Percentiles rank a stretch among this genome's conserved stretches.
Conservation (phyloP, 2,113 vertebrate genomes). For the Oreocharis arfaki region DNA sequence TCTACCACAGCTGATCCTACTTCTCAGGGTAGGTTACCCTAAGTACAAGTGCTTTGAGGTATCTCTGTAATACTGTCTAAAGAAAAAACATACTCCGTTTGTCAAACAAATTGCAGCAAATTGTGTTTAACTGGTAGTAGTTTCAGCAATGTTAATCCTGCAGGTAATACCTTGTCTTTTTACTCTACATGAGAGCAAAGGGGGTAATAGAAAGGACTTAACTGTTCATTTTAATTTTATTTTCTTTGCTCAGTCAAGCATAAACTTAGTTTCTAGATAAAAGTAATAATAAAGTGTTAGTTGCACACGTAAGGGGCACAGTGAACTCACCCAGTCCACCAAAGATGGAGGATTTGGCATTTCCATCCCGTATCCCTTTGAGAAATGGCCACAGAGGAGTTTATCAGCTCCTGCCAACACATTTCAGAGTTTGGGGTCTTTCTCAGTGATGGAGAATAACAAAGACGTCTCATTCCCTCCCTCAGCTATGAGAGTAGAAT, state of each 20-base stretch:
- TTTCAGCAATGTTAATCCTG: neutral
- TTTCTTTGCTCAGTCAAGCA: neutral
- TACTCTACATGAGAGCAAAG: neutral
- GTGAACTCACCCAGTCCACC: neutral
- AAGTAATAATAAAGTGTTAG: neutral
- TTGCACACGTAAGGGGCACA: fast-evolving
- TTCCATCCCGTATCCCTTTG: neutral
- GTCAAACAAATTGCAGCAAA: neutral
- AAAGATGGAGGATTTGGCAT: neutral
- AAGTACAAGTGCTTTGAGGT: neutral
- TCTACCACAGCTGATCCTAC: neutral
- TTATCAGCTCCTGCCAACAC: fast-evolving
- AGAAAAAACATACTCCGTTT: neutral
- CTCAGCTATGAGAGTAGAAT: neutral
- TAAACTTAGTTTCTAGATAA: neutral
- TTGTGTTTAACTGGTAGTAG: neutral
- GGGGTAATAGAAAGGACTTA: neutral
- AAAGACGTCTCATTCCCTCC: neutral
- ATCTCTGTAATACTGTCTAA: neutral
- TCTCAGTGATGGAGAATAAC: neutral
- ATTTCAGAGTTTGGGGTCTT: neutral
- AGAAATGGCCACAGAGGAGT: neutral
- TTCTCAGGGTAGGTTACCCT: neutral
- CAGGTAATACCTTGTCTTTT: neutral
- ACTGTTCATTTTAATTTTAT: neutral